phyloP scores from a whole-genome alignment of 2,888 invertebrate species.

The Rhagonycha fulva region DNA sequence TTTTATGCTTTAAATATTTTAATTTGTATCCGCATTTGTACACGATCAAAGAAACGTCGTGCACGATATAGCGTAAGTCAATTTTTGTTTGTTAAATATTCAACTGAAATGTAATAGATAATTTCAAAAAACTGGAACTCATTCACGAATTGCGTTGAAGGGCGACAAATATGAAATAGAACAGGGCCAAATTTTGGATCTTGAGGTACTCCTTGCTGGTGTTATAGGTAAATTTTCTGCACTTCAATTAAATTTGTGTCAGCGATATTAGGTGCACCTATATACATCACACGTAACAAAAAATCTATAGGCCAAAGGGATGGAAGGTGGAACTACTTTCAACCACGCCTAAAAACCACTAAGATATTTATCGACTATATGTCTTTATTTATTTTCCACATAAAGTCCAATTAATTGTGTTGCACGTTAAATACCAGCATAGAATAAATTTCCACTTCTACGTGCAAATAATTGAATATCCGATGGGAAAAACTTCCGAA shows the following conservation, averaged over 20 bases:
- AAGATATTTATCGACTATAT: neutral
- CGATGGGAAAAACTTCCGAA: neutral
- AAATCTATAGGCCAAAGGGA: neutral
- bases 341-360: neutral
- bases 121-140: neutral
- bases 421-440: neutral
- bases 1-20: constrained; percentile 13
- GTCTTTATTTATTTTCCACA: neutral
- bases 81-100: neutral
- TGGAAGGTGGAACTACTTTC: neutral
- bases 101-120: neutral
- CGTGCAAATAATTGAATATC: neutral
- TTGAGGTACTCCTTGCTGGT: neutral
- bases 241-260: neutral
- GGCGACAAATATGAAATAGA: neutral
- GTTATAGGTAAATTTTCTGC: neutral
- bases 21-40: constrained; percentile 11
- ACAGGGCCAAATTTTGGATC: neutral
- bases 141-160: too few relatives aligned
- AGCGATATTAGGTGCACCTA: neutral
- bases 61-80: constrained; percentile 8
- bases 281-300: neutral
- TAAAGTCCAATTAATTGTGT: neutral
- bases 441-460: neutral
- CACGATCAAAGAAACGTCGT: constrained; percentile 15